Conservation (phyloP, 1,140 invertebrate genomes). For the Formica selysi region DNA sequence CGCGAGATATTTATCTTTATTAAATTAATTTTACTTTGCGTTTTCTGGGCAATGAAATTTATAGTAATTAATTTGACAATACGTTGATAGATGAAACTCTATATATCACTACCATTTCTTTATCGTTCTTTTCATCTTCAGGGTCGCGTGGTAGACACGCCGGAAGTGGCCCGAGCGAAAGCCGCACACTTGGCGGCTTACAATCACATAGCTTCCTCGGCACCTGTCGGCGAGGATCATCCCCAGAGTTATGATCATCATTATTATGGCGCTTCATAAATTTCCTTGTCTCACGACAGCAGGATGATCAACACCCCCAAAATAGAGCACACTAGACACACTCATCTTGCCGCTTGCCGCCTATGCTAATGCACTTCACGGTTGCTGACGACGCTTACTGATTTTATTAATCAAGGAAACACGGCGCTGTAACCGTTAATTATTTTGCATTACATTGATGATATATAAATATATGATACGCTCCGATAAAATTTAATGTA, state of each 20-base stretch:
- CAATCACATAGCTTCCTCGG: conserved; percentile 64
- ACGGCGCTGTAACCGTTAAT: background rate
- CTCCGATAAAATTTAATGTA: background rate
- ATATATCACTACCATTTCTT: background rate
- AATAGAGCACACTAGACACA: conserved; percentile 87
- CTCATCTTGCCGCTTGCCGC: conserved; percentile 87
- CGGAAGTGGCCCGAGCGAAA: conserved; percentile 79
- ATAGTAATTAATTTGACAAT: background rate
- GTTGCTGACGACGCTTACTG: conserved; percentile 25
- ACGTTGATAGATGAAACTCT: background rate
- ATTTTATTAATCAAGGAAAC: background rate
- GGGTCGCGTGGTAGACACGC: conserved; percentile 78
- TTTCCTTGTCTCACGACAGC: conserved; percentile 81
- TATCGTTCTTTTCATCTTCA: conserved; percentile 18
- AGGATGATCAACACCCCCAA: conserved; percentile 87
- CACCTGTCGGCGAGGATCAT: conserved; percentile 27
- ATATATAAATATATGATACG: background rate
- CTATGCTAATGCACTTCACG: conserved; percentile 78
- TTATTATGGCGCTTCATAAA: conserved; percentile 58
- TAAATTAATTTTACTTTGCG: background rate
- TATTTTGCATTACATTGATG: background rate
- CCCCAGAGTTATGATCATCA: conserved; percentile 28
- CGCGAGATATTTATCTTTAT: background rate
- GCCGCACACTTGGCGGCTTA: conserved; percentile 78
- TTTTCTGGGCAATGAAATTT: background rate